phyloP scores from a whole-genome alignment of 2,888 invertebrate species.

The Epistrophella euchroma region DNA sequence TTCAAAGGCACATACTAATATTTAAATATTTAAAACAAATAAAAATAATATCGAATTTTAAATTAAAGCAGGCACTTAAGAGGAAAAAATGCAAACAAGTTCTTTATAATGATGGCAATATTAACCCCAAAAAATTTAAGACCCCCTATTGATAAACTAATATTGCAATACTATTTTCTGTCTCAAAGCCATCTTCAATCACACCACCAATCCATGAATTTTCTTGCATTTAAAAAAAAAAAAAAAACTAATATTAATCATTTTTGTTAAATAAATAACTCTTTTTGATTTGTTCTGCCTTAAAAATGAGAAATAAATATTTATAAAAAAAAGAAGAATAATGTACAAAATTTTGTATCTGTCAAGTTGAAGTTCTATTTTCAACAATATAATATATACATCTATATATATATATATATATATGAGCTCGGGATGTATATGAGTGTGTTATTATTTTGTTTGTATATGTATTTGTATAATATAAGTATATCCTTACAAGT shows the following conservation, averaged over 20 bases:
- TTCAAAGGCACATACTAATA: conserved; percentile 22
- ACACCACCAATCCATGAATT: conserved; percentile 8
- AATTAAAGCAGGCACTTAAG: conserved; percentile 33
- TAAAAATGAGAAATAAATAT: conserved; percentile 20
- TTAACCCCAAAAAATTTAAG: background rate
- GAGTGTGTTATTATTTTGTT: conserved; percentile 23
- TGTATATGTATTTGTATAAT: conserved; percentile 15
- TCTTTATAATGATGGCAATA: conserved; percentile 1
- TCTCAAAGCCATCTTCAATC: background rate
- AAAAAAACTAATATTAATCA: background rate
- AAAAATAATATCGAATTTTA: background rate
- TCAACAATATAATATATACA: conserved; percentile 8
- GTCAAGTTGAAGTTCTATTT: conserved; percentile 20
- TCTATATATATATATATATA: too few species aligned
- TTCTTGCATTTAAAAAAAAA: background rate
- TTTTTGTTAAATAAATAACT: background rate
- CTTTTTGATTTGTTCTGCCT: conserved; percentile 46
- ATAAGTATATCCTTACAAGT: conserved; percentile 60
- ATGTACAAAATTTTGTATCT: conserved; percentile 31
- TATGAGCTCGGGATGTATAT: conserved; percentile 48
- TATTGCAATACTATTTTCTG: background rate
- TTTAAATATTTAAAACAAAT: background rate
- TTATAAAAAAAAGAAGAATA: conserved; percentile 9
- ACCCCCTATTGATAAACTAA: background rate
- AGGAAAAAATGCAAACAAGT: background rate